Evolutionary conservation across 2,797 vertebrate genomes (phyloP), one percentile per base, ranked within the genome.

Genomic region (Notolepis coatsorum): DNA sequence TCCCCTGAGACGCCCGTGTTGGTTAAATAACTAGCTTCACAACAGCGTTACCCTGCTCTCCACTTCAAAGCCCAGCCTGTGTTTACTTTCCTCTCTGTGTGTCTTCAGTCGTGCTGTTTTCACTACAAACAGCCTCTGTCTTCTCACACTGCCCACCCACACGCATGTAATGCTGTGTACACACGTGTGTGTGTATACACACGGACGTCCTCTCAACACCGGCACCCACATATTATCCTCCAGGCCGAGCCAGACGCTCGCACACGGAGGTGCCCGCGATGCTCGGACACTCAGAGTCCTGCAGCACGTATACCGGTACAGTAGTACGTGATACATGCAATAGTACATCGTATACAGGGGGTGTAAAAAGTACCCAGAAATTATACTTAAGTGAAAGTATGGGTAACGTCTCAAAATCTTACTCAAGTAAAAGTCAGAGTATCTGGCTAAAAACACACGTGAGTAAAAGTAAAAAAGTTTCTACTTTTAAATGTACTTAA

Each of bases 51-150:
- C 49, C 57, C 65, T 49, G 76, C 33, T 54, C 71, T 27, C 10
- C 9, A 81, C 90, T 86, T 89, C 88, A 91, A 90, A 91, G 84
- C 64, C 54, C 58, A 50, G 79, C 61, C 72, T 80, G 78, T 85
- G 85, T 90, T 90, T 81, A 37, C 73, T 61, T 90, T 90, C 84
- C 84, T 87, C 77, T 82, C 80, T 79, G 77, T 79, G 77, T 79
- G 79, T 89, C 81, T 82, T 88, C 77, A 75, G 75, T 75, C 76
- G 63, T 43, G 45, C 77, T 90, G 84, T 88, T 86, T 86, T 83
- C 75, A 87, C 56, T 82, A 76, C 79, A 89, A 87, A 88, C 84
- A 87, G 39, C 25, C 63, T 54, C 15, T 47, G 55, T 69, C 80
- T 65, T 55, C 73, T 60, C 67, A 56, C 67, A 25, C 71, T 65